Evolutionary conservation across 2,113 vertebrate genomes (phyloP), one percentile per base, ranked within the genome.

Genomic region (Psephotus haematonotus): DNA sequence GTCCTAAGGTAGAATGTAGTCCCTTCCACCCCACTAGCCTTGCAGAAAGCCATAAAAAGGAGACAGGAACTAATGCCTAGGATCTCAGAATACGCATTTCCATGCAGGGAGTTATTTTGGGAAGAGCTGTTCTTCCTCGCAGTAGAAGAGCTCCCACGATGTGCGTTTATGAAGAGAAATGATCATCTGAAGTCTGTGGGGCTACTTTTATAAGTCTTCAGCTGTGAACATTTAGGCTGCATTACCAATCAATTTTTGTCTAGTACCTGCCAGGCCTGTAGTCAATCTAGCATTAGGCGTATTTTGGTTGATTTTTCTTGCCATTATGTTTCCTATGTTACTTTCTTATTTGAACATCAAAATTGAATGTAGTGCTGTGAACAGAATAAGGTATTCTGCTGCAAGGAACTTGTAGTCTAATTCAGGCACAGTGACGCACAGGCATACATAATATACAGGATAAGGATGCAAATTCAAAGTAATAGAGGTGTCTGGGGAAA

Each of bases 401-500:
- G 20, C 77, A 88, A 96, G 86, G 72, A 94, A 57, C 52, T 81
- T 75, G 60, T 50, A 81, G 55, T 78, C 90, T 95, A 92, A 93
- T 94, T 93, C 86, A 78, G 85, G 80, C 90, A 71, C 60, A 68
- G 86, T 95, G 93, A 95, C 7, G 62, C 92, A 94, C 43, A 86
- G 68, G 80, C 88, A 88, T 86, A 81, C 76, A 94, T 96, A 96
- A 95, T 90, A 81, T 43, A 52, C 85, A 86, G 50, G 60, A 55
- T 88, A 90, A 96, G 80, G 90, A 90, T 94, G 88, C 68, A 94
- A 86, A 96, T 92, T 75, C 82, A 64, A 88, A 94, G 90, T 75
- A 88, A 78, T 52, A 88, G 79, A 92, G 35, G 90, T 75, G 60
- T 50, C 93, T 93, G 47, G 92, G 95, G 93, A 68, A 84, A 96